These are phyloP conservation scores for Arvicanthis niloticus DNA, from an alignment of 2,113 vertebrate genomes.

Conservation along the genomic window DNA sequence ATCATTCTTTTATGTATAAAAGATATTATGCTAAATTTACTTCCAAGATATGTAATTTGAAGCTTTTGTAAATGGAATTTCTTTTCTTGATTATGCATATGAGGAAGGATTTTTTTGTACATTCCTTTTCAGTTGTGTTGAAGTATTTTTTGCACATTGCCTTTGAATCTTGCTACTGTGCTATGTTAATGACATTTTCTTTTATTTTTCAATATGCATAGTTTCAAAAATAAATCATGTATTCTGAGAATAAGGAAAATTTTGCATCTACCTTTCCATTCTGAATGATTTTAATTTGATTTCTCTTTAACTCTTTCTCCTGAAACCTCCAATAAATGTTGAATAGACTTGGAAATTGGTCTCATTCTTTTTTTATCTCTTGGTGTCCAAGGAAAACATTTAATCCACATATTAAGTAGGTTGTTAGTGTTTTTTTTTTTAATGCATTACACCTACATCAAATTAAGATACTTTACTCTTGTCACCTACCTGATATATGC, in stretches of 20 bases:
- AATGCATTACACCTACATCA: not conserved
- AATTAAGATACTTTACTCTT: not conserved
- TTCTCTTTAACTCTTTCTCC: accelerated
- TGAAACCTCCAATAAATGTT: not conserved
- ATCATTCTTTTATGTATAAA: not conserved
- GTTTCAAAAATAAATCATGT: not conserved
- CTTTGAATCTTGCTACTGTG: no score
- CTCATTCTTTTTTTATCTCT: not conserved
- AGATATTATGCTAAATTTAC: not conserved
- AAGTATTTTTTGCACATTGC: not conserved
- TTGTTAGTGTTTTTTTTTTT: not conserved
- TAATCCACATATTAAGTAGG: not conserved
- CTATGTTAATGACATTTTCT: not conserved
- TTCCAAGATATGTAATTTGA: not conserved
- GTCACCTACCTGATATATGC: not conserved
- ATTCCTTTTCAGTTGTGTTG: no score
- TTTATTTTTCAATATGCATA: not conserved
- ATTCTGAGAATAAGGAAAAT: not conserved
- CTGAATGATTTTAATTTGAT: not conserved
- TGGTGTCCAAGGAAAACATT: not conserved
- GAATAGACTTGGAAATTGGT: not conserved
- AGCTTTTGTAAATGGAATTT: not conserved
- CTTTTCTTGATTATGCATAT: not conserved
- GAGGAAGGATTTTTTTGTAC: no score
- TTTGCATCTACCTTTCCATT: not conserved